Evolutionary conservation across 2,888 invertebrate genomes (phyloP).

Genomic region (Scaptomyza caliginosa): DNA sequence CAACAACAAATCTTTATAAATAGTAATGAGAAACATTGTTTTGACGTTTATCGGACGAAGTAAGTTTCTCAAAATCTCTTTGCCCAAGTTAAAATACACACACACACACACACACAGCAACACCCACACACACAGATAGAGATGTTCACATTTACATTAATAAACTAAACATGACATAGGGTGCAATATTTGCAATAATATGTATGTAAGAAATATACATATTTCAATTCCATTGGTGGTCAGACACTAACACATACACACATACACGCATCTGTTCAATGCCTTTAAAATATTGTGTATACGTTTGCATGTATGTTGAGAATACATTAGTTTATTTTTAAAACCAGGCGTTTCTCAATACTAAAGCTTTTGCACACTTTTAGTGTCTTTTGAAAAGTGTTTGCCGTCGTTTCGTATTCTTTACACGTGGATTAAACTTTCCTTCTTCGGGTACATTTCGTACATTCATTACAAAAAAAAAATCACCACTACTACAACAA

Average conservation of each 20-base stretch:
- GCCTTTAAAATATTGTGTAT: constrained; percentile 56
- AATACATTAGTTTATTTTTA: constrained; percentile 74
- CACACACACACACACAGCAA: background rate
- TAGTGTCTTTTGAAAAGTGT: constrained; percentile 80
- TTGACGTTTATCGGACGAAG: constrained; percentile 29
- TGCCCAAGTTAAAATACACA: constrained; percentile 21
- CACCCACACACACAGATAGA: background rate
- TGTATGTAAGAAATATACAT: constrained; percentile 22
- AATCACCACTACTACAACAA: background rate
- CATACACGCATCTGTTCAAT: constrained; percentile 31
- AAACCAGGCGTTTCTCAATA: constrained; percentile 71
- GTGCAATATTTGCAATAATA: constrained; percentile 55
- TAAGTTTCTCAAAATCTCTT: constrained; percentile 26
- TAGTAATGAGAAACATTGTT: constrained; percentile 46
- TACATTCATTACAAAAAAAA: constrained; percentile 13
- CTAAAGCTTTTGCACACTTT: constrained; percentile 75
- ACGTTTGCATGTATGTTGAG: constrained; percentile 25
- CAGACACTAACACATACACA: background rate
- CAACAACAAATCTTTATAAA: constrained; percentile 32
- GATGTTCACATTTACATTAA: constrained; percentile 10
- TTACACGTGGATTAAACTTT: constrained; percentile 59
- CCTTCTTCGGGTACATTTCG: constrained; percentile 59
- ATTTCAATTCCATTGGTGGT: constrained; percentile 38
- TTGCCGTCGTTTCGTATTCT: constrained; percentile 80
- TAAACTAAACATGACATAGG: constrained; percentile 25